These are phyloP conservation scores for Zosterops lateralis DNA, from an alignment of 2,113 vertebrate genomes.

Conservation along the genomic window DNA sequence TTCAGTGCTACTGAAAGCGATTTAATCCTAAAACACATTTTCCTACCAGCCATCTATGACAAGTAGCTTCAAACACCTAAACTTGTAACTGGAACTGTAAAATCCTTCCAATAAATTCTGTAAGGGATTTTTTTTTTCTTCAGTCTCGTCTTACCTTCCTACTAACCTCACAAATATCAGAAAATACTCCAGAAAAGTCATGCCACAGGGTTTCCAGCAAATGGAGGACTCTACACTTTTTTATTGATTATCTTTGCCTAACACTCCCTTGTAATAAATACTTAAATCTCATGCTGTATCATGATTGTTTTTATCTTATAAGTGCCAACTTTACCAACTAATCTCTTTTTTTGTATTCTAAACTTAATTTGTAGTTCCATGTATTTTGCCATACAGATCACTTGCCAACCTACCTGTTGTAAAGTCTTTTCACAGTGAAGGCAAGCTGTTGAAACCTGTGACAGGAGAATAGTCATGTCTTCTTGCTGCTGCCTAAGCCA, in stretches of 20 bases:
- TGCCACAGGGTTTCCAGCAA: neutral
- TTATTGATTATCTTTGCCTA: neutral
- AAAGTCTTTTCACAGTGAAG: slow-evolving; percentile 98
- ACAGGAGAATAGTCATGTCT: slow-evolving; percentile 97
- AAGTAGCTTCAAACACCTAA: neutral
- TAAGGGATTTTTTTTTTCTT: neutral
- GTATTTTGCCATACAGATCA: neutral
- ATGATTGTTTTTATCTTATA: neutral
- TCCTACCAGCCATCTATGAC: neutral
- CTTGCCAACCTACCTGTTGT: slow-evolving; percentile 84
- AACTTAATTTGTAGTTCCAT: neutral
- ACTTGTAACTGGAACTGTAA: neutral
- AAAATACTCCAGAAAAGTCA: neutral
- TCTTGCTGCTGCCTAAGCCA: slow-evolving; percentile 98
- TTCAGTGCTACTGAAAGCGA: neutral
- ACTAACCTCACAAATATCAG: neutral
- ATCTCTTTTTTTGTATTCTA: neutral
- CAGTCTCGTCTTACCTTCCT: neutral
- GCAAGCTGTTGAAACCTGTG: slow-evolving; percentile 96
- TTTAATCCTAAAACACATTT: neutral
- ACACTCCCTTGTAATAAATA: neutral
- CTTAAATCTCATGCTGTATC: neutral
- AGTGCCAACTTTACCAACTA: neutral
- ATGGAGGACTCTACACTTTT: neutral
- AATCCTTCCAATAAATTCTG: neutral